Evolutionary conservation across 2,888 invertebrate genomes (phyloP), one percentile per base, ranked within the genome.

Genomic region (Leucophora obtusa): DNA sequence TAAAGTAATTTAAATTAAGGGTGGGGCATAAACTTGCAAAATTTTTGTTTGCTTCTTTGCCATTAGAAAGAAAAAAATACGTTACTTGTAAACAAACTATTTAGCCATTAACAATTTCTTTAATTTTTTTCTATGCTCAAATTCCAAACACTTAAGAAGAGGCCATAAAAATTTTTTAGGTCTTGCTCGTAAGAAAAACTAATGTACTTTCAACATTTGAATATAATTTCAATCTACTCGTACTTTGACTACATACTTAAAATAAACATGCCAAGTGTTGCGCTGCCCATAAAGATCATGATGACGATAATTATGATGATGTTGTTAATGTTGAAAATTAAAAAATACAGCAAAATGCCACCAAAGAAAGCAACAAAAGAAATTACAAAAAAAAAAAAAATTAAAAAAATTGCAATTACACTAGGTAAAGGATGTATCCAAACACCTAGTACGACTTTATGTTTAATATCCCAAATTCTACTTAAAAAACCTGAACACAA

Each of bases 71-170:
- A 11, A 38, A 47, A n/a, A 47, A n/a, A 47, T 47, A 47, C 5
- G 14, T n/a, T n/a, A 47, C 5, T 47, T 47, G n/a, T 47, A 47
- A 47, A 47, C n/a, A 47, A 47, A 47, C 2, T 47, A 47, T 47
- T 2, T 38, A 38, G 11, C 38, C 38, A 38, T 11, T 38, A 38
- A 38, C 14, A 11, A 38, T 38, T 38, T 38, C 38, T 38, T 38
- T 11, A 1, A 14, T 8, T 38, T 11, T 43, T 14, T 43, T 14
- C 2, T 47, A n/a, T 47, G 1, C 28, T 63, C 35, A 56, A 68
- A 75, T 69, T 71, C 71, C 66, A 71, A 77, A 35, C 71, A 77
- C 71, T 77, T 71, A 77, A 60, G 71, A 77, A 60, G 71, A 77
- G 71, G 77, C 77, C 77, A 77, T 66, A 77, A 33, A 77, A 59